Percentiles rank a stretch among this genome's conserved stretches.
These are phyloP conservation scores for Habrosyne pyritoides DNA, from an alignment of 2,888 invertebrate species.

Conservation along the genomic window DNA sequence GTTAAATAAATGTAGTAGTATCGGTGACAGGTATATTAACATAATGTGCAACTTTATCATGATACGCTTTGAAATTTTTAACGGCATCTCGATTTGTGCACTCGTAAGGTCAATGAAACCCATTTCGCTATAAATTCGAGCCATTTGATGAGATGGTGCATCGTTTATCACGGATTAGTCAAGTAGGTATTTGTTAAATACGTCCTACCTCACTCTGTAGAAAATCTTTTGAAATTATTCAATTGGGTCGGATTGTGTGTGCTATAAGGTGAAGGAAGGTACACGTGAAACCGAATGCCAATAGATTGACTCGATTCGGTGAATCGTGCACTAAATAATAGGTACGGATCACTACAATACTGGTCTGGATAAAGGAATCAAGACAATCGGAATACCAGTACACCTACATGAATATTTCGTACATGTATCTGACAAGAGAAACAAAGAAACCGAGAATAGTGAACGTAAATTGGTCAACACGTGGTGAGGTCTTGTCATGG, in stretches of 20 bases:
- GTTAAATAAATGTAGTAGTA: conserved; percentile 17
- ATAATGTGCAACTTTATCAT: conserved; percentile 1
- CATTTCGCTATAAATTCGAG: neutral
- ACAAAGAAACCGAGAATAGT: no score
- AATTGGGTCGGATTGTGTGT: neutral
- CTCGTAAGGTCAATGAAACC: conserved; percentile 2
- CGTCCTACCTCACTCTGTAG: neutral
- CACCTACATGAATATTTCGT: no score
- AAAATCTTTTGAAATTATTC: neutral
- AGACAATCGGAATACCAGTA: no score
- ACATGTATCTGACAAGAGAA: no score
- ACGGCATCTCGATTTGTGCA: neutral
- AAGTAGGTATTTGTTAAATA: neutral
- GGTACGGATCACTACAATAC: neutral
- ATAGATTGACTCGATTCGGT: neutral
- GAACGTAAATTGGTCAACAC: no score
- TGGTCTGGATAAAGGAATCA: neutral
- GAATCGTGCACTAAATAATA: neutral
- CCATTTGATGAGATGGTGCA: neutral
- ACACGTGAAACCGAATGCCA: neutral
- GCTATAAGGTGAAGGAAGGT: neutral
- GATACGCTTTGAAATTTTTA: conserved; percentile 1
- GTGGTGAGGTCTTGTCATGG: no score
- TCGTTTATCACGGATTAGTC: neutral
- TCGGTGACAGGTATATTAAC: conserved; percentile 17